A percentile compares a stretch with the other conserved stretches of the same genome.
These are phyloP conservation scores for Rhinopomastus cyanomelas DNA, from an alignment of 2,113 vertebrate genomes.

Conservation along the genomic window DNA sequence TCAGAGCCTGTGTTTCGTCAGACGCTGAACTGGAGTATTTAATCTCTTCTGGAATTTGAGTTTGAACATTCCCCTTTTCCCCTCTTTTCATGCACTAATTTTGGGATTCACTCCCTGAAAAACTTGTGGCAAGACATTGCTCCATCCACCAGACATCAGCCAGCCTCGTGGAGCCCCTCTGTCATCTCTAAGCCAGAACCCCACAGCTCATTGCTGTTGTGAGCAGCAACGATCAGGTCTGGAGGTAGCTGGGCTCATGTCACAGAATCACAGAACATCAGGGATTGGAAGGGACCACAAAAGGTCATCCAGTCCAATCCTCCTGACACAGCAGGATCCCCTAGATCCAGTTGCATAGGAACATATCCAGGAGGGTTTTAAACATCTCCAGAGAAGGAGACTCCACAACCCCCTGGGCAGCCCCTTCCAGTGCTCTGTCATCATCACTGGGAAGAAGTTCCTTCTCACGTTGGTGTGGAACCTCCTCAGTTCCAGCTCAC, in stretches of 20 bases:
- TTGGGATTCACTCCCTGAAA: neutral
- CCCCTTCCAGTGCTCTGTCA: too few species aligned
- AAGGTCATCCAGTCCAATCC: too few species aligned
- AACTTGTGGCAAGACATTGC: neutral
- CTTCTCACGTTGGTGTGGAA: too few species aligned
- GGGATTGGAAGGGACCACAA: too few species aligned
- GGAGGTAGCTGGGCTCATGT: neutral
- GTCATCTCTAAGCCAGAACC: neutral
- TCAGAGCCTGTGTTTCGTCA: neutral
- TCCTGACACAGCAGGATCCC: too few species aligned
- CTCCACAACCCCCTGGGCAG: too few species aligned
- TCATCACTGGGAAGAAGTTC: too few species aligned
- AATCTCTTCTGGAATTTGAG: neutral
- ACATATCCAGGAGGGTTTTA: too few species aligned
- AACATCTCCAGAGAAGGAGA: too few species aligned
- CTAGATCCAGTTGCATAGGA: too few species aligned
- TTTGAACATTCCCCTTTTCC: neutral
- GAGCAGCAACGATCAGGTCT: accelerated
- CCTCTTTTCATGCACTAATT: neutral
- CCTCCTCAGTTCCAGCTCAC: too few species aligned
- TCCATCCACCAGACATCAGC: accelerated
- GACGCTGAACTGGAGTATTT: neutral
- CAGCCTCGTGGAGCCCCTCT: neutral
- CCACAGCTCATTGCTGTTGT: neutral
- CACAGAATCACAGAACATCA: too few species aligned